Evolutionary conservation across 1,140 invertebrate genomes (phyloP), one percentile per base, ranked within the genome.

Genomic region (Drosophila elegans): DNA sequence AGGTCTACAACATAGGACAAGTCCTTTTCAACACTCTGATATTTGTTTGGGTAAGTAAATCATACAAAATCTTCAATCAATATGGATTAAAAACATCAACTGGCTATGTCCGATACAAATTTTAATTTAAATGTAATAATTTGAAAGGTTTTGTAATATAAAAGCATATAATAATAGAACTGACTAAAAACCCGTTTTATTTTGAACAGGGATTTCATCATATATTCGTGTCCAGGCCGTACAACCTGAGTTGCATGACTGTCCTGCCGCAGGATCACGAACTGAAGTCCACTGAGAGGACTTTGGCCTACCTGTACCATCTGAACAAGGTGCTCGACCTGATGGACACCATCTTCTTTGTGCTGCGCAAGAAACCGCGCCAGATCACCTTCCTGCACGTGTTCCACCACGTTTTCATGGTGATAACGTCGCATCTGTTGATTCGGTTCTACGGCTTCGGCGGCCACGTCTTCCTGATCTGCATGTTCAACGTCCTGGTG

Each of bases 1-100:
- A 96, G 16, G 55, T 95, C 5, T 98, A 98, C 92, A 98, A 98
- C 80, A 93, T 96, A 7, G 92, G 94, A 1, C 95, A 97, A 93
- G 95, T 90, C 2, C 3, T 71, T 3, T 74, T 55, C 13, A 89
- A 89, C 41, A 34, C 38, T 7, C 1, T 44, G 6, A 38, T 82
- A 0, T 34, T 75, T 2, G 6, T 49, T 6, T 12, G 3, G 36
- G 81, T 80, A 55, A 68, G 62, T 63, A 7, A 2, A 2, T 0
- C 12, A 11, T 32, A 29, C 29, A 29, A 29, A 29, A 21, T 21
- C 16, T 21, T 21, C 16, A 21, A 21, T 21, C 16, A 21, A 21
- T 1, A 21, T 4, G 29, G 29, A 4, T 29, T 29, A 5, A 29
- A 29, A 29, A 29, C 6, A 29, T 29, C 3, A 29, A 29, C 1